Evolutionary conservation across 2,797 vertebrate genomes (phyloP).

Genomic region (Tenualosa ilisha): DNA sequence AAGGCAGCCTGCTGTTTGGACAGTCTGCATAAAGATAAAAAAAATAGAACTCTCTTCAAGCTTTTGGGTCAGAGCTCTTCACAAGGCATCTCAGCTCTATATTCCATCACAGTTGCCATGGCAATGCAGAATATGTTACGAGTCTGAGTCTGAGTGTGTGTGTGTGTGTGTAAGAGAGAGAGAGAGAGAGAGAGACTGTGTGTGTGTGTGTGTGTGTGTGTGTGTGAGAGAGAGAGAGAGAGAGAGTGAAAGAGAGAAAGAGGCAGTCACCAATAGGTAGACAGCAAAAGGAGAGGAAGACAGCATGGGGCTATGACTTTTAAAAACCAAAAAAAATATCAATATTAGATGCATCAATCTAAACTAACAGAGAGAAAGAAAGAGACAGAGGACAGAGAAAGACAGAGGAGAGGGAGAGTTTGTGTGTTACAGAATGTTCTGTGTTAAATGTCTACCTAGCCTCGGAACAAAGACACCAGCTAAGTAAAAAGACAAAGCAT

Average conservation of each 20-base stretch:
- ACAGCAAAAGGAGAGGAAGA: slow-evolving; percentile 7
- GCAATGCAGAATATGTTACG: slow-evolving; percentile 56
- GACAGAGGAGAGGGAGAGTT: neutral
- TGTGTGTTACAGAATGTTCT: neutral
- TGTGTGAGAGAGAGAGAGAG: neutral
- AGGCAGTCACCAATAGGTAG: neutral
- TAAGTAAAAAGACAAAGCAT: neutral
- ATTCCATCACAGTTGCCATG: slow-evolving; percentile 62
- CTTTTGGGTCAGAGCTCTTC: slow-evolving; percentile 32
- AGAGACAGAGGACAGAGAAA: neutral
- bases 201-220: neutral
- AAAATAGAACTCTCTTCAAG: neutral
- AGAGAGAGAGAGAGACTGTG: neutral
- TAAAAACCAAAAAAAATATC: neutral
- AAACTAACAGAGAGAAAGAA: neutral
- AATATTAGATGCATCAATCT: neutral
- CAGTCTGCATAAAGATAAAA: slow-evolving; percentile 18
- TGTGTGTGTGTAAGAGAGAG: slow-evolving; percentile 5
- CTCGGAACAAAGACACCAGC: neutral
- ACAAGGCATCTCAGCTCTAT: slow-evolving; percentile 50
- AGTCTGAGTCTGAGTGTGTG: slow-evolving; percentile 33
- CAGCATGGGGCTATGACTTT: neutral
- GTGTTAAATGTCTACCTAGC: neutral
- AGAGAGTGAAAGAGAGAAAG: neutral
- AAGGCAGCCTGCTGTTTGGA: slow-evolving; percentile 28